These are phyloP conservation scores for Typhlichthys eigenmanni DNA, from an alignment of 2,797 vertebrate species.

Conservation along the genomic window DNA sequence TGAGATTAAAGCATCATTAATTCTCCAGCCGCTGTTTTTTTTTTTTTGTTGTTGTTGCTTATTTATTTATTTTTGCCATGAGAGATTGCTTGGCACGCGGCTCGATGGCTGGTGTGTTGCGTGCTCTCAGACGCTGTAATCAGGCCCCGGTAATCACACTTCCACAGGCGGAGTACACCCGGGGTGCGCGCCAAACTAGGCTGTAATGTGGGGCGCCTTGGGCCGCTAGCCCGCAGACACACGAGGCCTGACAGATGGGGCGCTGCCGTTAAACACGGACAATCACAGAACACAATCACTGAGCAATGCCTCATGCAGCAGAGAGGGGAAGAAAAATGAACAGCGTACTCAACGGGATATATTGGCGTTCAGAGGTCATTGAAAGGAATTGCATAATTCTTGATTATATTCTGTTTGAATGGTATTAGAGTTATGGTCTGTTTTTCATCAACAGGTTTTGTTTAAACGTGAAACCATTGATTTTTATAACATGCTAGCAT, in stretches of 20 bases:
- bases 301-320: slow-evolving; percentile 48
- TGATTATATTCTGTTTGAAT: slow-evolving; percentile 6
- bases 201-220: slow-evolving; percentile 76
- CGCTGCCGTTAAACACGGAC: slow-evolving; percentile 71
- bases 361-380: slow-evolving; percentile 35
- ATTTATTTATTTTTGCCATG: slow-evolving; percentile 9
- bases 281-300: slow-evolving; percentile 68
- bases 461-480: not conserved
- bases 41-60: slow-evolving; percentile 23
- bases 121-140: slow-evolving; percentile 79
- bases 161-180: slow-evolving; percentile 77
- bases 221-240: slow-evolving; percentile 76
- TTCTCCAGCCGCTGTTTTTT: slow-evolving; percentile 70
- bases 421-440: too few species aligned
- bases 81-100: slow-evolving; percentile 4
- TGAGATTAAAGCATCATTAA: slow-evolving; percentile 80
- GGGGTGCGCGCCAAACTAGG: slow-evolving; percentile 74
- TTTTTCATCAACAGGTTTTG: not conserved
- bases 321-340: slow-evolving; percentile 27
- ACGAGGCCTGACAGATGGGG: slow-evolving; percentile 73
- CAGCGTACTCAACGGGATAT: slow-evolving; percentile 21
- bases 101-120: slow-evolving; percentile 47
- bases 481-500: too few species aligned
- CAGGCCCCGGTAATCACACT: slow-evolving; percentile 82
- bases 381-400: slow-evolving; percentile 27